Evolutionary conservation across 2,797 vertebrate genomes (phyloP).

Genomic region (Phrynocephalus guinanensis): DNA sequence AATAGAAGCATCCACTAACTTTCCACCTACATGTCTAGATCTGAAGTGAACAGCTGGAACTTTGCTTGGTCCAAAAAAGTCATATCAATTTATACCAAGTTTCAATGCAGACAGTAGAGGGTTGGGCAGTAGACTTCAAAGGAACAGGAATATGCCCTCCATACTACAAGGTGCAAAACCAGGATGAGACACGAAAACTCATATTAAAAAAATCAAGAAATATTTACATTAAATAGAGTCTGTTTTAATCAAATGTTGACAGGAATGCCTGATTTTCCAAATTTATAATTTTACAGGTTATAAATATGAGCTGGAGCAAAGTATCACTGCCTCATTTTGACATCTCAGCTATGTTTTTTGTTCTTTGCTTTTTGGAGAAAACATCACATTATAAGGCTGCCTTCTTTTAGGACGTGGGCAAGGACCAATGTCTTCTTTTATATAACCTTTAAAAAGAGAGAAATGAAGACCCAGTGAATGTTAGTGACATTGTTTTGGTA

Average conservation of each 20-base stretch:
- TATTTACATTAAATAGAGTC: constrained; percentile 71
- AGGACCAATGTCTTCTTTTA: constrained; percentile 89
- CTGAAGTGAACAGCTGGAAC: constrained; percentile 38
- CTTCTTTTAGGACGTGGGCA: constrained; percentile 86
- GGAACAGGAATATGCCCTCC: constrained; percentile 22
- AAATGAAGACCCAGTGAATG: constrained; percentile 12
- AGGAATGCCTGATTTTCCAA: constrained; percentile 61
- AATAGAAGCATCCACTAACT: constrained; percentile 70
- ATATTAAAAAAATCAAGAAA: constrained; percentile 28
- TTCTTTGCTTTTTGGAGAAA: constrained; percentile 88
- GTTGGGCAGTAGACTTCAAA: constrained; percentile 43
- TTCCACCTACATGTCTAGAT: constrained; percentile 21
- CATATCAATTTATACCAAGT: constrained; percentile 29
- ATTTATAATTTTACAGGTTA: constrained; percentile 70
- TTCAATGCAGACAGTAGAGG: constrained; percentile 25
- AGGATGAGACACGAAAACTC: constrained; percentile 66
- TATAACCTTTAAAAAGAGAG: constrained; percentile 84
- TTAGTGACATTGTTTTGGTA: constrained; percentile 18
- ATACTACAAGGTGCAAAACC: constrained; percentile 72
- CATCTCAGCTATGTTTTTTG: constrained; percentile 76
- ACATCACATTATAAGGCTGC: constrained; percentile 88
- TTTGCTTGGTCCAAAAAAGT: constrained; percentile 35
- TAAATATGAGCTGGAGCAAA: constrained; percentile 75
- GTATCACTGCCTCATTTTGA: constrained; percentile 19
- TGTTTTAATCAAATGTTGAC: constrained; percentile 42